A percentile compares a stretch with the other conserved stretches of the same genome.
Conservation (phyloP, 2,113 vertebrate species). For the Podilymbus podiceps region DNA sequence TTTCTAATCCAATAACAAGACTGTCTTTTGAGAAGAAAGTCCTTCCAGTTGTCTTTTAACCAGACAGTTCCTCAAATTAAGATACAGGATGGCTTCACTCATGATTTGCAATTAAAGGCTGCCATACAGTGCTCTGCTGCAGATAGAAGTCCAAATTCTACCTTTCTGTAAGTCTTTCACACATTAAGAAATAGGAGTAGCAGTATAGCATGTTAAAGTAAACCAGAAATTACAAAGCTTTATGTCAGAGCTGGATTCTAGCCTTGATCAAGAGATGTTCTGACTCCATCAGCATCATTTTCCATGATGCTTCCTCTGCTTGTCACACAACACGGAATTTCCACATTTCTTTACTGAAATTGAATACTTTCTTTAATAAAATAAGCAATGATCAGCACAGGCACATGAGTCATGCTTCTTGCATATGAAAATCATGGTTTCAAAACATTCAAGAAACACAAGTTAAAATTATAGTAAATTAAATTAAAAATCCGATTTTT, state of each 20-base stretch:
- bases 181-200: background rate
- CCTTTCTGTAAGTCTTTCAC: background rate
- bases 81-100: background rate
- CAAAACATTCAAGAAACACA: background rate
- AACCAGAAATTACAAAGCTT: background rate
- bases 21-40: background rate
- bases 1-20: background rate
- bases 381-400: background rate
- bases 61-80: background rate
- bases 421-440: background rate
- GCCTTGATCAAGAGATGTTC: background rate
- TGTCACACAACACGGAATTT: background rate
- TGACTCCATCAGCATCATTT: background rate
- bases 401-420: background rate
- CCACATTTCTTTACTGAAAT: background rate
- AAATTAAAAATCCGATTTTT: background rate
- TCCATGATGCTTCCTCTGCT: background rate
- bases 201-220: background rate
- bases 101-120: background rate
- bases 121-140: background rate
- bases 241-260: background rate
- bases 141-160: background rate
- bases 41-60: background rate
- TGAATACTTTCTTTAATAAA: background rate
- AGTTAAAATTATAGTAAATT: background rate